Evolutionary conservation across 1,140 invertebrate species (phyloP), one percentile per base, ranked within the genome.

Genomic region (Zaprionus capensis): DNA sequence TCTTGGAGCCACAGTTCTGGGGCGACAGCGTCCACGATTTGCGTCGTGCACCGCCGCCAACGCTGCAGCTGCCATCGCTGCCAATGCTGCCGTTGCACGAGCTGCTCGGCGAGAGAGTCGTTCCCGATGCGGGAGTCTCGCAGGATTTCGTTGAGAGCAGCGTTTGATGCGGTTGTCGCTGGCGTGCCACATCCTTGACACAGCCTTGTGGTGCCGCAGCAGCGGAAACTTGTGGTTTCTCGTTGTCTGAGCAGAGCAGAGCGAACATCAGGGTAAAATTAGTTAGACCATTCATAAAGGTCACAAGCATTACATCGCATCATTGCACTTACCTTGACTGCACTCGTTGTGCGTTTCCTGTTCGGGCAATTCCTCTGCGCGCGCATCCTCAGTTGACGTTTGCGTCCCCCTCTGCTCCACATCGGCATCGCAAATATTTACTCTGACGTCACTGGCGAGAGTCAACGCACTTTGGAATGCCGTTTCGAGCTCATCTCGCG

Each of bases 1-100:
- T 83, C 3, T 91, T 88, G 51, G 81, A 82, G 14, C 65, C 73
- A 14, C 70, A 87, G 26, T 78, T 92, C 38, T 92, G 91, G 0
- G 91, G 91, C 9, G 91, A 92, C 24, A 92, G 62, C 5, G 91
- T 91, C 91, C 91, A 92, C 20, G 91, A 92, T 53, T 92, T 92
- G 20, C 91, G 91, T 0, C 91, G 80, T 2, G 91, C 91, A 3
- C 91, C 91, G 31, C 91, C 91, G 5, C 91, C 83, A 20, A 90
- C 81, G 15, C 74, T 91, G 41, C 80, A 71, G 68, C 75, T 80
- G 38, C 59, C 59, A 61, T 85, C 88, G 55, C 91, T 92, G 20
- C 86, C 86, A 17, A 91, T 91, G 73, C 91, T 91, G 56, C 91
- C 91, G 26, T 91, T 91, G 56, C 87, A 91, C 2, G 91, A 92